phyloP scores from a whole-genome alignment of 2,888 invertebrate species.

The Ptilodon capucinus region DNA sequence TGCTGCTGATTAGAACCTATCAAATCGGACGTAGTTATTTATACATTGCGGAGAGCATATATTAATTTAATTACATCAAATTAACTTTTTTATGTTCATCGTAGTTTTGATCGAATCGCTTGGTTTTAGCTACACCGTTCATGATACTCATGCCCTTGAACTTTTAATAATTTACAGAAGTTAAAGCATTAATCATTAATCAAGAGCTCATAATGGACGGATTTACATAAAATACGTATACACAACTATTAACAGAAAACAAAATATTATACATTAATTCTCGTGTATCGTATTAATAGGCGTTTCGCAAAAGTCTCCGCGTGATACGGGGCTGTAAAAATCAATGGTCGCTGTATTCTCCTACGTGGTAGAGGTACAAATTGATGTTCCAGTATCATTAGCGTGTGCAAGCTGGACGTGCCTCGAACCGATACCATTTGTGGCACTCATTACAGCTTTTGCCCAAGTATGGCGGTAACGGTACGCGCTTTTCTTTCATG shows the following conservation, averaged over 20 bases:
- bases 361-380: constrained; percentile 56
- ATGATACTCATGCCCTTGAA: constrained; percentile 39
- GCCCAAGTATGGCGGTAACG: constrained; percentile 51
- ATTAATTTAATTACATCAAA: constrained; percentile 23
- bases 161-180: constrained; percentile 37
- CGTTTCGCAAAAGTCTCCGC: constrained; percentile 19
- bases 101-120: constrained; percentile 13
- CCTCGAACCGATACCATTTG: constrained; percentile 50
- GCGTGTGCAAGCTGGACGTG: constrained; percentile 46
- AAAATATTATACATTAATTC: too few relatives aligned
- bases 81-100: constrained; percentile 7
- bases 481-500: constrained; percentile 48
- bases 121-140: constrained; percentile 17
- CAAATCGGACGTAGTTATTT: constrained; percentile 24
- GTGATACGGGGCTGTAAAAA: constrained; percentile 30
- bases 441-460: constrained; percentile 58
- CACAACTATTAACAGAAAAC: constrained; percentile 10
- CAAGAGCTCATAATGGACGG: constrained; percentile 34
- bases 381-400: constrained; percentile 60
- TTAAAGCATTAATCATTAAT: constrained; percentile 38
- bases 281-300: constrained; percentile 25
- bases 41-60: constrained; percentile 19
- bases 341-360: constrained; percentile 33
- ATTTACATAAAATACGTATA: constrained; percentile 39
- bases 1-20: constrained; percentile 14